A percentile compares a stretch with the other conserved stretches of the same genome.
These are phyloP conservation scores for Gorsachius goisagi DNA, from an alignment of 2,113 vertebrate genomes.

Conservation along the genomic window DNA sequence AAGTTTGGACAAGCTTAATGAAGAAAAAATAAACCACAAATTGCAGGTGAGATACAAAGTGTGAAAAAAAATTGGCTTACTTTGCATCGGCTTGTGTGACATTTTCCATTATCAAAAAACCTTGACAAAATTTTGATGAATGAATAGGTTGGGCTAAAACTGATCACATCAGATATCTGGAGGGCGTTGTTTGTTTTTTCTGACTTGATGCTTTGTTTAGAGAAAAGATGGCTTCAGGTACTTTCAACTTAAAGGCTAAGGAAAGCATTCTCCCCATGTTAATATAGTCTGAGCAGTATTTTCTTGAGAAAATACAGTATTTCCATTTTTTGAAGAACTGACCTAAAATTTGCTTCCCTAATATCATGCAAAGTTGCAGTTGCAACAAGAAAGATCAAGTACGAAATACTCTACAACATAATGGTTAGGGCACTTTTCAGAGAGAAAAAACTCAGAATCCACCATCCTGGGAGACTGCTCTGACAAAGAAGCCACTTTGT, in stretches of 20 bases:
- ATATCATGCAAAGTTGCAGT: neutral
- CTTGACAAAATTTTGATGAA: neutral
- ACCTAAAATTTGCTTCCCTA: neutral
- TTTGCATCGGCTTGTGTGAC: neutral
- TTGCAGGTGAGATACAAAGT: neutral
- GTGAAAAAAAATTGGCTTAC: neutral
- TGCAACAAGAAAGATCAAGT: neutral
- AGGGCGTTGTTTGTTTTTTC: neutral
- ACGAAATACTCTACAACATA: neutral
- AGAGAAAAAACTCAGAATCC: neutral
- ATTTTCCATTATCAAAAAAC: neutral
- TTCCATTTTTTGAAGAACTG: neutral
- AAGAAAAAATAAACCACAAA: neutral
- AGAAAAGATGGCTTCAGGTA: neutral
- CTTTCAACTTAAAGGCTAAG: neutral
- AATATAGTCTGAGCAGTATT: neutral
- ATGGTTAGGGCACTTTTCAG: neutral
- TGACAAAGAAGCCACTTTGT: neutral
- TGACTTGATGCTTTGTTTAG: neutral
- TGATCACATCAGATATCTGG: neutral
- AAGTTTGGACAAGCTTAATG: neutral
- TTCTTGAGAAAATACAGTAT: neutral
- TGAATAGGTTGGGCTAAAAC: neutral
- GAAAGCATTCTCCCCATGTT: neutral
- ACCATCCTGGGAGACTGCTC: rapidly evolving